These are phyloP conservation scores for Platalea minor DNA, from an alignment of 2,797 vertebrate species.

Conservation along the genomic window DNA sequence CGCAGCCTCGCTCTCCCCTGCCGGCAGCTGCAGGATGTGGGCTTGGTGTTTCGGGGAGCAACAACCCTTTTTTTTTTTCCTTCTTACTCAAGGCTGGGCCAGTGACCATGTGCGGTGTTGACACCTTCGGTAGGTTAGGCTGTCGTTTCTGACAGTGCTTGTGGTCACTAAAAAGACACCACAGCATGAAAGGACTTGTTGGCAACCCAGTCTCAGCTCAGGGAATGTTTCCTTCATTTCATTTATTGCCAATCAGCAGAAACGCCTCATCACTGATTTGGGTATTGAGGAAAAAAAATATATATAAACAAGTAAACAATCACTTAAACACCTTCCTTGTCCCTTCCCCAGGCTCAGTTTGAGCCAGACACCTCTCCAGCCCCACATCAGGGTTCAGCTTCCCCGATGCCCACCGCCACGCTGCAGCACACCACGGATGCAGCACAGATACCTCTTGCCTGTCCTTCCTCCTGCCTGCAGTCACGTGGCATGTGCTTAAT, in stretches of 20 bases:
- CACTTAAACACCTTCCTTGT: not conserved
- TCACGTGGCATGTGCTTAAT: fast-evolving
- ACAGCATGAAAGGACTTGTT: not conserved
- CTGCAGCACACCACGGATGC: fast-evolving
- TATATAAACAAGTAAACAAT: not conserved
- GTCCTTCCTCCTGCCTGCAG: not conserved
- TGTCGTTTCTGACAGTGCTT: not conserved
- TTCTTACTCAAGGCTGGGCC: not conserved
- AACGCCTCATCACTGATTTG: not conserved
- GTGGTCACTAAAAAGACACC: not conserved
- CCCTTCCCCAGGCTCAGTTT: not conserved
- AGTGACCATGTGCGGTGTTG: fast-evolving
- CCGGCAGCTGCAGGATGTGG: not conserved
- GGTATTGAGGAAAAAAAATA: not conserved
- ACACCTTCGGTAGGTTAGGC: not conserved
- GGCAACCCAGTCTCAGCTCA: not conserved
- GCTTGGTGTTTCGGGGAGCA: fast-evolving
- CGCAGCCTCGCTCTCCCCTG: fast-evolving
- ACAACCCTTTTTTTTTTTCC: not conserved
- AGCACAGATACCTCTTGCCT: not conserved
- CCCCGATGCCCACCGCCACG: not conserved
- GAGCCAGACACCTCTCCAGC: not conserved
- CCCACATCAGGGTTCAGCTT: not conserved
- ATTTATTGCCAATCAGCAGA: not conserved
- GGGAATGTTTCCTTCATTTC: not conserved